A percentile compares a stretch with the other conserved stretches of the same genome.
Conservation (phyloP, 2,113 vertebrate species). For the Ciconia maguari region DNA sequence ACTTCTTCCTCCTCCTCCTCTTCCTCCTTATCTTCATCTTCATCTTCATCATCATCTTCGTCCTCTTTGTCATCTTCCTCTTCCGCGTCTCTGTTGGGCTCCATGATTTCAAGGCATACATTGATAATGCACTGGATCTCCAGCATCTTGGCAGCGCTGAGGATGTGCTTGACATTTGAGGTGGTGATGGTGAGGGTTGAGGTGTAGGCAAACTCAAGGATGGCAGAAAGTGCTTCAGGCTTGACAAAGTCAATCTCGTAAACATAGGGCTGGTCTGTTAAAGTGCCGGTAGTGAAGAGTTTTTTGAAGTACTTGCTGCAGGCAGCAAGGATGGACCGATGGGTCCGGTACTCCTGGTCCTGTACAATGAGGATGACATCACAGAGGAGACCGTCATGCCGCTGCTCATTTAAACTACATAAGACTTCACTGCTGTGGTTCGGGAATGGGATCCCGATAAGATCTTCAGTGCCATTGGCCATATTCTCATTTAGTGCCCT, state of each 20-base stretch:
- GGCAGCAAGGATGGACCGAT: slow-evolving; percentile 92
- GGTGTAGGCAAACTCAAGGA: slow-evolving; percentile 98
- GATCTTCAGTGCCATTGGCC: slow-evolving; percentile 92
- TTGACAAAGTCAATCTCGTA: slow-evolving; percentile 98
- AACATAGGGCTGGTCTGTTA: slow-evolving; percentile 82
- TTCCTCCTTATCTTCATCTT: slow-evolving; percentile 81
- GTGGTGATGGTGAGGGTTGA: slow-evolving; percentile 95
- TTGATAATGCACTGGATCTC: slow-evolving; percentile 96
- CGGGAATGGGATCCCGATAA: slow-evolving; percentile 98
- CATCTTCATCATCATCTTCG: slow-evolving; percentile 68
- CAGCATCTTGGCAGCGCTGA: slow-evolving; percentile 90
- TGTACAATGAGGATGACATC: slow-evolving; percentile 94
- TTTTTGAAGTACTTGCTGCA: slow-evolving; percentile 99
- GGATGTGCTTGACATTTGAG: slow-evolving; percentile 93
- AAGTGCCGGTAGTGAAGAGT: slow-evolving; percentile 90
- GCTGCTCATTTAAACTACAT: slow-evolving; percentile 93
- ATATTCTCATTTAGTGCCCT: slow-evolving; percentile 85
- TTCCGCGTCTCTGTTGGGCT: slow-evolving; percentile 78
- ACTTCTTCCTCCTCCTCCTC: slow-evolving; percentile 85
- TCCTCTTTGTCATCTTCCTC: slow-evolving; percentile 75
- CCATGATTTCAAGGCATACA: slow-evolving; percentile 96
- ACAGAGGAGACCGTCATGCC: slow-evolving; percentile 90
- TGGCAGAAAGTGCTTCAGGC: slow-evolving; percentile 93
- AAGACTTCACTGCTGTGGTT: slow-evolving; percentile 98
- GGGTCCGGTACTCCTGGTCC: slow-evolving; percentile 95